A percentile compares a stretch with the other conserved stretches of the same genome.
Evolutionary conservation across 1,140 invertebrate species (phyloP).

Genomic region (Atopsyche davidsoni): DNA sequence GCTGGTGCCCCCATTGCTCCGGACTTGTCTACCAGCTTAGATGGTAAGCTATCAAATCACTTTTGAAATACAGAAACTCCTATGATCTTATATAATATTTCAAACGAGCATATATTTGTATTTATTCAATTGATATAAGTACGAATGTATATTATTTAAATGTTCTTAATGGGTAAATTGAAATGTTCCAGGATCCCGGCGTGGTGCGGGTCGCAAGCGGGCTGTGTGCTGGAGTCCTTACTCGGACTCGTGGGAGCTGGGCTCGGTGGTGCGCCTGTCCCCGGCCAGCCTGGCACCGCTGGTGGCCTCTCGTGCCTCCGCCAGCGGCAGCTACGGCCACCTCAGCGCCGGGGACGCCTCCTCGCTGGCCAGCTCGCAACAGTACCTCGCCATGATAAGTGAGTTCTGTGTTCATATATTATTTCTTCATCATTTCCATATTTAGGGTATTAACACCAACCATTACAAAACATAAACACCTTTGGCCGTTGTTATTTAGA

Average conservation of each 20-base stretch:
- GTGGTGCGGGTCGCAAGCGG: constrained; percentile 60
- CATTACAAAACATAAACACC: too few species aligned
- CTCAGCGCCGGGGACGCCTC: constrained; percentile 88
- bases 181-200: constrained; percentile 18
- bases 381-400: too few species aligned
- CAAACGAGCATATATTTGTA: too few species aligned
- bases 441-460: too few species aligned
- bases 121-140: too few species aligned
- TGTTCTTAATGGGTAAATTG: too few species aligned
- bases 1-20: constrained; percentile 67
- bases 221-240: constrained; percentile 92
- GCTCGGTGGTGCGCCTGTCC: constrained; percentile 91
- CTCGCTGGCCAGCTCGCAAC: too few species aligned
- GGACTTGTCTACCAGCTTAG: constrained; percentile 72
- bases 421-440: too few species aligned
- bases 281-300: constrained; percentile 90
- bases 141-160: too few species aligned
- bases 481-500: too few species aligned
- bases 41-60: constrained; percentile 54
- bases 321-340: constrained; percentile 90
- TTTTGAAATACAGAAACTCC: background rate
- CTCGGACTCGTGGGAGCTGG: constrained; percentile 89
- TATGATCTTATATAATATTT: too few species aligned
- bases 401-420: too few species aligned
- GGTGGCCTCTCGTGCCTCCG: constrained; percentile 79